Conservation (phyloP, 2,113 vertebrate species). For the Aviceda subcristata region DNA sequence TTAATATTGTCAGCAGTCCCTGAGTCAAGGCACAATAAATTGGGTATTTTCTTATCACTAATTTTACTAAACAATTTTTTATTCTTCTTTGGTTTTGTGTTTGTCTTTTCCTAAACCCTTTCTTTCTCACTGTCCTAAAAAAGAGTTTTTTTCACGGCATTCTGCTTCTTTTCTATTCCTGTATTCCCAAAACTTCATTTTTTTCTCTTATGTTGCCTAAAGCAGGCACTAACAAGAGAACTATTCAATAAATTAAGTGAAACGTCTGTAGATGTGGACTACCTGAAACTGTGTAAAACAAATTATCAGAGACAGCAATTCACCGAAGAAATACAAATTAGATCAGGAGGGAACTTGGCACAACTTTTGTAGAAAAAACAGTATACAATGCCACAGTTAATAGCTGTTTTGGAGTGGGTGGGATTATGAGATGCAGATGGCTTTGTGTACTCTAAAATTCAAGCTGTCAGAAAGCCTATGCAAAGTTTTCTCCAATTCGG, state of each 20-base stretch:
- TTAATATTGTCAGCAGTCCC: not conserved
- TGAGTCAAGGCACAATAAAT: not conserved
- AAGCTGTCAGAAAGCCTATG: not conserved
- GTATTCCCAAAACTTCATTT: not conserved
- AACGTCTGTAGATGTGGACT: not conserved
- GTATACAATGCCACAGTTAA: not conserved
- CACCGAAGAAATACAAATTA: not conserved
- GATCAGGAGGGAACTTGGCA: not conserved
- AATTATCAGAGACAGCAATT: not conserved
- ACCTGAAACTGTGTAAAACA: not conserved
- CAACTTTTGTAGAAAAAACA: not conserved
- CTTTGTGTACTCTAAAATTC: not conserved
- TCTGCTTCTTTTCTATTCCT: not conserved
- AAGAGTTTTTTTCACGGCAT: not conserved
- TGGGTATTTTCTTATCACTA: not conserved
- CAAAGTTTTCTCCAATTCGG: not conserved
- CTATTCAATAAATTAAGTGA: not conserved
- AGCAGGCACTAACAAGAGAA: not conserved
- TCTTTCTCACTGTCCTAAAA: not conserved
- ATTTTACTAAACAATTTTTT: not conserved
- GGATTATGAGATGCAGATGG: not conserved
- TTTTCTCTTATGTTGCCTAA: not conserved
- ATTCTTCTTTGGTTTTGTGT: not conserved
- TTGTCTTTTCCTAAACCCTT: not conserved
- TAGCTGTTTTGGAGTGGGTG: not conserved